Percentiles rank a stretch among this genome's conserved stretches.
Evolutionary conservation across 1,140 invertebrate species (phyloP).

Genomic region (Trichoplusia ni): DNA sequence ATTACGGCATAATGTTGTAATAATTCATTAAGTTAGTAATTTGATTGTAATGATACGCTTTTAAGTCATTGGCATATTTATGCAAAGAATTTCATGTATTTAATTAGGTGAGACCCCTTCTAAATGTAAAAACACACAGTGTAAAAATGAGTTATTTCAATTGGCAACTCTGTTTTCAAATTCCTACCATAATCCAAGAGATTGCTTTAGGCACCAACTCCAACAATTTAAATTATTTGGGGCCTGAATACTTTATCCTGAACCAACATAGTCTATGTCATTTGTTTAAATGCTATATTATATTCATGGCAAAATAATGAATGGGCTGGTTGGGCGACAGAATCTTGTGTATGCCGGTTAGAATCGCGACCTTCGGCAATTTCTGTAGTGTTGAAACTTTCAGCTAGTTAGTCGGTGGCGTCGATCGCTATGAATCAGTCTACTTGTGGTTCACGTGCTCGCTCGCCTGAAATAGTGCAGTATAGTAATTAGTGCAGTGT

Average conservation of each 20-base stretch:
- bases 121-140: too few relatives aligned
- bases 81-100: too few relatives aligned
- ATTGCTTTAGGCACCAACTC: not conserved
- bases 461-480: conserved; percentile 71
- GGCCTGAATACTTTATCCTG: conserved; percentile 9
- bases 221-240: conserved; percentile 11
- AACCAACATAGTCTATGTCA: not conserved
- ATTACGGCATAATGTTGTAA: too few relatives aligned
- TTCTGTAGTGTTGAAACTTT: conserved; percentile 65
- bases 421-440: conserved; percentile 68
- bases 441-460: conserved; percentile 61
- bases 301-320: conserved; percentile 24
- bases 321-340: conserved; percentile 5
- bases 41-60: too few relatives aligned
- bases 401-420: conserved; percentile 37
- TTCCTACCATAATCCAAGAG: not conserved
- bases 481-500: conserved; percentile 61
- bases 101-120: too few relatives aligned
- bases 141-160: too few relatives aligned
- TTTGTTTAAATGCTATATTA: conserved; percentile 3
- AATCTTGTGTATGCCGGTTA: not conserved
- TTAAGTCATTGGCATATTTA: too few relatives aligned
- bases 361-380: conserved; percentile 56
- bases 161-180: too few relatives aligned
- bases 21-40: too few relatives aligned